Percentiles rank a stretch among this genome's conserved stretches.
phyloP scores from a whole-genome alignment of 2,888 invertebrate species.

The Polydrusus cervinus region DNA sequence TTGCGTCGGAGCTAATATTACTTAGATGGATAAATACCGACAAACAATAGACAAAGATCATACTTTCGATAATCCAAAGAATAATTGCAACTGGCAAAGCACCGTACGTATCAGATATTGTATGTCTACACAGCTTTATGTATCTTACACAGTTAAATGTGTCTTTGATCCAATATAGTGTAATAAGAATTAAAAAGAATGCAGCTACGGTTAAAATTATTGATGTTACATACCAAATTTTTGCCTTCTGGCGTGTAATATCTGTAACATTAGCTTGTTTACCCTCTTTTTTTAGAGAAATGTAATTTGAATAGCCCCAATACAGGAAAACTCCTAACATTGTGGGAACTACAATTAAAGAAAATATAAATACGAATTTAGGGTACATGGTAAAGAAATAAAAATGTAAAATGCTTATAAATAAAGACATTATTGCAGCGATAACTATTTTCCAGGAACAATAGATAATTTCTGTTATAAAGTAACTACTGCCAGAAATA shows the following conservation, averaged over 20 bases:
- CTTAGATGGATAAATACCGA: constrained; percentile 1
- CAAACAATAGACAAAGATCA: not conserved
- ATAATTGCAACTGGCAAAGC: not conserved
- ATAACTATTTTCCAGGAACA: not conserved
- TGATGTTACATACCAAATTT: not conserved
- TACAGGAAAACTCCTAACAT: not conserved
- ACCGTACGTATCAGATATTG: not conserved
- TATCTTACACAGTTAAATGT: constrained; percentile 9
- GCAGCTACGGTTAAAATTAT: not conserved
- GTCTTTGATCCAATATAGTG: constrained; percentile 5
- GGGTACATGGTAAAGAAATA: constrained; percentile 1
- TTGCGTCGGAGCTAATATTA: not conserved
- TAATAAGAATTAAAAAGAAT: constrained; percentile 2
- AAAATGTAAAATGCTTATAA: not conserved
- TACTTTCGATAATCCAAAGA: not conserved
- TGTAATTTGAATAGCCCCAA: not conserved
- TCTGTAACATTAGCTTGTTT: not conserved
- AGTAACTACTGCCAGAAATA: not conserved
- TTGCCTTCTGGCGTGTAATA: not conserved
- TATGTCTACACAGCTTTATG: not conserved
- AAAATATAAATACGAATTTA: constrained; percentile 3
- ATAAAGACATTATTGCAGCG: not conserved
- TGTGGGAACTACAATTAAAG: constrained; percentile 1
- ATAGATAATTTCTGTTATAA: not conserved
- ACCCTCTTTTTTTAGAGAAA: not conserved